Percentiles rank a stretch among this genome's conserved stretches.
Evolutionary conservation across 2,797 vertebrate species (phyloP).

Genomic region (Lophura swinhoii): DNA sequence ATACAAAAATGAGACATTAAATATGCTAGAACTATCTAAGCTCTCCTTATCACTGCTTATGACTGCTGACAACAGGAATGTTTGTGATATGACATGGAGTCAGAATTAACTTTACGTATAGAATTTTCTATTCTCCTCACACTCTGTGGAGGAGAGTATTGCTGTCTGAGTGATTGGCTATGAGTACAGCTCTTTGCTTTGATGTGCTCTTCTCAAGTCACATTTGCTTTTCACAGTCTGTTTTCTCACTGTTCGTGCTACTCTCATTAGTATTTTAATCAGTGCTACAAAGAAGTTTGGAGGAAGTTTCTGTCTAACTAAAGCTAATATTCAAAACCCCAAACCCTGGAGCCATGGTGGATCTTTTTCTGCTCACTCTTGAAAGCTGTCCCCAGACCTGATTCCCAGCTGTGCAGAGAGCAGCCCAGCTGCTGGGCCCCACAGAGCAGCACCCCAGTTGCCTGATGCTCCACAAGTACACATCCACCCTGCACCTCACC

Average conservation of each 20-base stretch:
- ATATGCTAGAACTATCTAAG: constrained; percentile 19
- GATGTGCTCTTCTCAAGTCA: constrained; percentile 26
- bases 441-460: not conserved
- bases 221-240: constrained; percentile 43
- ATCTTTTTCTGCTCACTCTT: not conserved
- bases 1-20: constrained; percentile 45
- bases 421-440: not conserved
- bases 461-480: rapidly evolving
- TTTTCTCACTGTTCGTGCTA: constrained; percentile 21
- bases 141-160: not conserved
- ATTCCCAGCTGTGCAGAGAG: not conserved
- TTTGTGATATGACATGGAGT: constrained; percentile 19
- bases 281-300: not conserved
- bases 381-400: not conserved
- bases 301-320: constrained; percentile 1
- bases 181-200: constrained; percentile 34
- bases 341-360: not conserved
- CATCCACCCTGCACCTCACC: rapidly evolving
- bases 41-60: constrained; percentile 8
- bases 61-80: not conserved
- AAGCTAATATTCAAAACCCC: not conserved
- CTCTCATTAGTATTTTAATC: constrained; percentile 55
- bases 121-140: constrained; percentile 28
- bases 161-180: constrained; percentile 14
- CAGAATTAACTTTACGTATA: constrained; percentile 11